Evolutionary conservation across 2,113 vertebrate genomes (phyloP).

Genomic region (Orycteropus afer): DNA sequence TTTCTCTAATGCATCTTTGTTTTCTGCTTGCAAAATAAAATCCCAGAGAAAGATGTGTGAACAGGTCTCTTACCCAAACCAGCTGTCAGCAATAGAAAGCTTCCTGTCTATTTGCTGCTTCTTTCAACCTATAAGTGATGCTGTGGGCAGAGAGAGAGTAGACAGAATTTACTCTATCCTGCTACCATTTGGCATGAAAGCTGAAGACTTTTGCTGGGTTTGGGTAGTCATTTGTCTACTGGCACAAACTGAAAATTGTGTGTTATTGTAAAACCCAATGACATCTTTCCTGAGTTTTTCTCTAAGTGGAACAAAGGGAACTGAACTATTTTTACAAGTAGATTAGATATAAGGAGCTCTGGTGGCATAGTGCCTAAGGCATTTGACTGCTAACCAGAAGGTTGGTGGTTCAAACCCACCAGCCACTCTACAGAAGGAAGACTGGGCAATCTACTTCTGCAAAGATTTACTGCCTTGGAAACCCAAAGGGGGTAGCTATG

Average conservation of each 20-base stretch:
- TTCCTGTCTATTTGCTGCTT: neutral
- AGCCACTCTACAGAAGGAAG: no score
- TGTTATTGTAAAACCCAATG: neutral
- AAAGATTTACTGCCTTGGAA: no score
- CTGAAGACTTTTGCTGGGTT: neutral
- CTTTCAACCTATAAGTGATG: neutral
- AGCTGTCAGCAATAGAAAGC: neutral
- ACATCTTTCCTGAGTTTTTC: neutral
- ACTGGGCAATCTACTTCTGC: no score
- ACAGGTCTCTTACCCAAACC: neutral
- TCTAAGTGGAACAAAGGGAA: neutral
- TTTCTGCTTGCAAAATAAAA: conserved; percentile 55
- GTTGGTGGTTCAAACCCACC: no score
- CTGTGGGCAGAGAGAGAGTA: neutral
- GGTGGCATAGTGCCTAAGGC: no score
- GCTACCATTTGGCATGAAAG: conserved; percentile 17
- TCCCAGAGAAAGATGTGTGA: neutral
- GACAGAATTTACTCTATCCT: neutral
- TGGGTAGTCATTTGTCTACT: neutral
- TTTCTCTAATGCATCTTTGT: neutral
- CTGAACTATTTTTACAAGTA: neutral
- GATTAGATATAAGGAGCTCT: no score
- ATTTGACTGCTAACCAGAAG: no score
- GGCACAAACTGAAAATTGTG: neutral
- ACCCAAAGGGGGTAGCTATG: no score